A percentile compares a stretch with the other conserved stretches of the same genome.
These are phyloP conservation scores for Silurus asotus DNA, from an alignment of 2,113 vertebrate species.

Conservation along the genomic window DNA sequence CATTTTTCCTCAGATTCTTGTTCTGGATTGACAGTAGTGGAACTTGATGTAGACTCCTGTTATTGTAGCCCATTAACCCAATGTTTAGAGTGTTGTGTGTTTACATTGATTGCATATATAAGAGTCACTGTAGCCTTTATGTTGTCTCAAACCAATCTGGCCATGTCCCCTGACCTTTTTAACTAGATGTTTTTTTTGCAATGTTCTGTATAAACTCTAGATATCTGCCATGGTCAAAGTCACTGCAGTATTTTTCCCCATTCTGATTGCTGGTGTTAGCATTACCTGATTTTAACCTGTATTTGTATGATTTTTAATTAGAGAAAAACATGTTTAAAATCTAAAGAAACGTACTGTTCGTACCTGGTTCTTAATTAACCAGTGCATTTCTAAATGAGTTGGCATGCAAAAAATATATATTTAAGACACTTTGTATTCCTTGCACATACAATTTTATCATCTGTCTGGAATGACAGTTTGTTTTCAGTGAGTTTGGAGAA, in stretches of 20 bases:
- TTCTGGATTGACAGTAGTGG: not conserved
- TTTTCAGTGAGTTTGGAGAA: slow-evolving; percentile 15
- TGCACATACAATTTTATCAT: not conserved
- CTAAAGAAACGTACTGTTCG: not conserved
- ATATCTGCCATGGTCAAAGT: not conserved
- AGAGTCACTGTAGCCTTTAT: not conserved
- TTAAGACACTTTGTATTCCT: not conserved
- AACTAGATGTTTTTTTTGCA: not conserved
- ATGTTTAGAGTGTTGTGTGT: not conserved
- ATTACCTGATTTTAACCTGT: not conserved
- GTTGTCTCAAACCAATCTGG: not conserved
- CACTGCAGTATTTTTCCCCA: not conserved
- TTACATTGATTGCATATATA: no score
- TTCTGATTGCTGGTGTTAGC: not conserved
- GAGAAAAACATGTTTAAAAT: not conserved
- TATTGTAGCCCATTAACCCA: not conserved
- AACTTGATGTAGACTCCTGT: not conserved
- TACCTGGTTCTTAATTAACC: not conserved
- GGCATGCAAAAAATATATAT: not conserved
- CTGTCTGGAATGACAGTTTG: slow-evolving; percentile 9
- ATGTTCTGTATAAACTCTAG: not conserved
- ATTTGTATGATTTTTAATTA: not conserved
- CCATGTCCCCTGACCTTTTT: not conserved
- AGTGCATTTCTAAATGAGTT: not conserved
- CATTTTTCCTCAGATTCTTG: not conserved